Evolutionary conservation across 30 jellyfish, hydroid and myxozoan genomes (phyloP).

Genomic region (Pseudorhiza aurosa): DNA sequence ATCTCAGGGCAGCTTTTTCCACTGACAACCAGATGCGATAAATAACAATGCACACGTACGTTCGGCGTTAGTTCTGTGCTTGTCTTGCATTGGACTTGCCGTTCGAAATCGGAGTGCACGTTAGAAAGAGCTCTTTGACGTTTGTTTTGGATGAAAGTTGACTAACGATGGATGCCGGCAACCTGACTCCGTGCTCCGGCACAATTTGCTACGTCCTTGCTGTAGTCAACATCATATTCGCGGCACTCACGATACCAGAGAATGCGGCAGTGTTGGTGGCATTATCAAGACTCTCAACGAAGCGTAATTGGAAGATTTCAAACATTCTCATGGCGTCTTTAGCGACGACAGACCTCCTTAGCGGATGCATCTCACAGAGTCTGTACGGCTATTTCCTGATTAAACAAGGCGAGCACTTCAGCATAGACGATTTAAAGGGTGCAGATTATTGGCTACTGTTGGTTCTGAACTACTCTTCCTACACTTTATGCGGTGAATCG

Average conservation of each 20-base stretch:
- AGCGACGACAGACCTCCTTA: conserved; percentile 64
- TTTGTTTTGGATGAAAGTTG: no score
- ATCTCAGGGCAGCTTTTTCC: no score
- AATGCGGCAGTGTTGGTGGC: conserved; percentile 42
- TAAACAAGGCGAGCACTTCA: conserved; percentile 46
- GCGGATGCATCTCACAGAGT: conserved; percentile 72
- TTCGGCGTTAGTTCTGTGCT: no score
- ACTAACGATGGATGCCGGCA: conserved; percentile 64
- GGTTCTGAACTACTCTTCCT: conserved; percentile 54
- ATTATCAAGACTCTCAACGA: conserved; percentile 20
- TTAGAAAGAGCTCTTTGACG: no score
- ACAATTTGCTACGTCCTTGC: conserved; percentile 59
- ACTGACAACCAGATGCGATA: no score
- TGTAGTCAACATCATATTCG: conserved; percentile 39
- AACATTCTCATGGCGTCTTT: conserved; percentile 60
- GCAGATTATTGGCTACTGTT: conserved; percentile 50
- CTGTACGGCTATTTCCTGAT: conserved; percentile 60
- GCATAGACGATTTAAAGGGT: conserved; percentile 22
- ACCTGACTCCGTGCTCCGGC: conserved; percentile 65
- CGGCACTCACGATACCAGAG: conserved; percentile 67
- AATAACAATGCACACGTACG: no score
- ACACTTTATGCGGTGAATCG: conserved; percentile 73
- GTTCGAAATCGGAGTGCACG: no score
- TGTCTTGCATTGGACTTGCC: no score
- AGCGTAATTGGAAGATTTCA: conserved; percentile 48